A percentile compares a stretch with the other conserved stretches of the same genome.
phyloP scores from a whole-genome alignment of 2,797 vertebrate species.

The Valencia hispanica region DNA sequence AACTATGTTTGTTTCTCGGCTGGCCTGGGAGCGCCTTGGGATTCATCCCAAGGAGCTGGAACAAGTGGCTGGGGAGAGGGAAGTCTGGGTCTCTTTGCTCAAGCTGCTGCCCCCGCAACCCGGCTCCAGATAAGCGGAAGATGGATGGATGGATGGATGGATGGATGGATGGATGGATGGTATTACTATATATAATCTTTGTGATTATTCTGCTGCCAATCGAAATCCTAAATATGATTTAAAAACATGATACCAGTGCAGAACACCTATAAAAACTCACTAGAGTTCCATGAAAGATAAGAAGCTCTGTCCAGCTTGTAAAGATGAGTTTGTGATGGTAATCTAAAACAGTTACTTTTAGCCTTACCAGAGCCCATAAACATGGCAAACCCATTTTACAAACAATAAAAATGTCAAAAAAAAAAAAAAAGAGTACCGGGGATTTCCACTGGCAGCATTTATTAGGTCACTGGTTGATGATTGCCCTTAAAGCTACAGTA shows the following conservation, averaged over 20 bases:
- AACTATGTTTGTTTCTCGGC: no score
- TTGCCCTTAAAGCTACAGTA: background rate
- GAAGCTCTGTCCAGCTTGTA: background rate
- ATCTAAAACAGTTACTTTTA: constrained; percentile 11
- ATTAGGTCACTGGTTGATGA: constrained; percentile 6
- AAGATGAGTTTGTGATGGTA: background rate
- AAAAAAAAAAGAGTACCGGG: no score
- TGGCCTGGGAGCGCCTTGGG: no score
- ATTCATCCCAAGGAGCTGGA: no score
- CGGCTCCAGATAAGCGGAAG: no score
- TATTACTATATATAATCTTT: no score
- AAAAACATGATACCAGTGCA: background rate
- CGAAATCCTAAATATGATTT: background rate
- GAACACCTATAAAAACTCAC: background rate
- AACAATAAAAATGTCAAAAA: constrained; percentile 2
- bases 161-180: no score
- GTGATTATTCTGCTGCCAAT: background rate
- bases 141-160: no score
- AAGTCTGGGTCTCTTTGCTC: no score
- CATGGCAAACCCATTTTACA: background rate
- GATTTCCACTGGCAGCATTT: constrained; percentile 31
- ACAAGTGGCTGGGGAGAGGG: no score
- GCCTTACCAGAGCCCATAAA: constrained; percentile 15
- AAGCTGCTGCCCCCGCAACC: no score
- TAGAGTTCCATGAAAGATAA: background rate